Evolutionary conservation across 2,888 invertebrate species (phyloP), one percentile per base, ranked within the genome.

Genomic region (Cheilosia impressa): DNA sequence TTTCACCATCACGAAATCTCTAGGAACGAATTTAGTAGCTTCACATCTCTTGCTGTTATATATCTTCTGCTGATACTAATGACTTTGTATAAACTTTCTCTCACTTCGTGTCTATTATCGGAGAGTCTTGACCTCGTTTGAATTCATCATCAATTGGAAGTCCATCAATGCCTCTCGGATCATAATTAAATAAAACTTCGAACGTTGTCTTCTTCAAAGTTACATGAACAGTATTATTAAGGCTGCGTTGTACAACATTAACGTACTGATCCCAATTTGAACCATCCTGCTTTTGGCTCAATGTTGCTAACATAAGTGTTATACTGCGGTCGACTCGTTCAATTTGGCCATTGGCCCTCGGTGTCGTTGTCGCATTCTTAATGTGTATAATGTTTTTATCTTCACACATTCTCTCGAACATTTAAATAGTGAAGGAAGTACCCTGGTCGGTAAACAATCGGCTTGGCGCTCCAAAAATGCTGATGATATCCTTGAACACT

Each of bases 371-470:
- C 15, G 89, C 88, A 58, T 87, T 89, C 57, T 83, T 79, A 7
- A 88, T 57, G 62, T 89, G 88, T 55, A 87, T 66, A 13, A 88
- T 87, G 7, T 19, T 79, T 79, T 7, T 41, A 0, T 68, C 34
- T 63, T 75, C 63, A 78, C 90, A 91, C 75, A 89, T 90, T 10
- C 80, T 73, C 60, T 87, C 75, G 69, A 92, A 92, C 2, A 66
- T 50, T 17, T 88, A 87, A 4, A 90, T 89, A 0, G 91, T 92
- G 72, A 91, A 92, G 7, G 88, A 88, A 15, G 90, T 89, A n/a
- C 92, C 92, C 41, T 90, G 81, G 75, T 93, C 92, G 1, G 89
- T 89, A 15, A 92, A 89, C n/a, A 92, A 82, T n/a, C 89, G 75
- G 2, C 57, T 82, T n/a, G 90, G 90, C 24, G 83, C 85, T 1